Percentiles rank a stretch among this genome's conserved stretches.
These are phyloP conservation scores for Mercenaria mercenaria DNA, from an alignment of 1,140 invertebrate genomes.

Conservation along the genomic window DNA sequence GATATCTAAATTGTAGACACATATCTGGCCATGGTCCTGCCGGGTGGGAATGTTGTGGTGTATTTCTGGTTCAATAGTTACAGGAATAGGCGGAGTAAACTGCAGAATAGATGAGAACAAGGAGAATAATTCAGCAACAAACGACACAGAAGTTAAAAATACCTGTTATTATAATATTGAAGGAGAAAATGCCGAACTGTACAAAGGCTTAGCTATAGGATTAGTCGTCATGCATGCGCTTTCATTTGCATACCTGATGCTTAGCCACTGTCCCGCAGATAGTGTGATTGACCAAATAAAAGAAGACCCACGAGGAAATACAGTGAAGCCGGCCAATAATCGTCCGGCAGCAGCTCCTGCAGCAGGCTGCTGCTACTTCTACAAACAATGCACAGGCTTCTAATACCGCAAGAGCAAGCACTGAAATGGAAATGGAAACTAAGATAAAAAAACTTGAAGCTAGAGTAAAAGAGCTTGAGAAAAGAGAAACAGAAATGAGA, in stretches of 20 bases:
- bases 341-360: neutral
- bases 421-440: neutral
- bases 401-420: no score
- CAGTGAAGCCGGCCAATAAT: neutral
- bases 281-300: neutral
- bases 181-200: neutral
- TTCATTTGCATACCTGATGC: neutral
- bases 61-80: neutral
- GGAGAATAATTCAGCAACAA: no score
- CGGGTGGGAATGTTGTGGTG: neutral
- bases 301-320: no score
- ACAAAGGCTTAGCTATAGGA: neutral
- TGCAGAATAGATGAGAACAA: neutral
- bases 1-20: no score
- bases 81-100: neutral
- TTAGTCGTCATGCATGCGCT: neutral
- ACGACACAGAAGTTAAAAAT: neutral
- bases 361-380: neutral
- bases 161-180: neutral
- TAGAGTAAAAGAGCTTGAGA: neutral
- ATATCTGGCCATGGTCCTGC: neutral
- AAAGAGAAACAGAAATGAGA: neutral
- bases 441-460: neutral
- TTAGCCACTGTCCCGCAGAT: neutral
- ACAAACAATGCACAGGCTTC: neutral